A percentile compares a stretch with the other conserved stretches of the same genome.
Conservation (phyloP, 2,888 invertebrate species). For the Isoperla grammatica region DNA sequence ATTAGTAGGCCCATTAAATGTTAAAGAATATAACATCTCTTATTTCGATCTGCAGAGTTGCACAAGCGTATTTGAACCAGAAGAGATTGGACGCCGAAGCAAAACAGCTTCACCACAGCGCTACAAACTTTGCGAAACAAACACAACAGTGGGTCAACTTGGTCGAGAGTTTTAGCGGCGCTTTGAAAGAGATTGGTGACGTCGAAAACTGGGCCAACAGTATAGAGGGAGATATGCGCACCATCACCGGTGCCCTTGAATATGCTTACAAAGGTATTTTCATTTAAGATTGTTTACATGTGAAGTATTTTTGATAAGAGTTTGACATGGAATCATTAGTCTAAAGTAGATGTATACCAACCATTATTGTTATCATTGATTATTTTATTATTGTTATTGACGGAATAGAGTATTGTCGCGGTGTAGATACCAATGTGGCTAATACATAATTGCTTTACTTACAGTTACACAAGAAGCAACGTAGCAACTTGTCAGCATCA, state of each 20-base stretch:
- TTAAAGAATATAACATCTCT: conserved; percentile 23
- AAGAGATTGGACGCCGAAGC: conserved; percentile 97
- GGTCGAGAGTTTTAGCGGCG: conserved; percentile 80
- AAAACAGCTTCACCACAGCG: conserved; percentile 89
- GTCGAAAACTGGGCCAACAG: conserved; percentile 98
- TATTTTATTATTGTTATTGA: too few species aligned
- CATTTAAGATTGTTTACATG: too few species aligned
- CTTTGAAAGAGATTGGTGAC: conserved; percentile 94
- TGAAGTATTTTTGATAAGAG: too few species aligned
- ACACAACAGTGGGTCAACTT: conserved; percentile 95
- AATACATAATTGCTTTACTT: too few species aligned
- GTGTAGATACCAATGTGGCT: too few species aligned
- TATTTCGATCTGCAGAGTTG: conserved; percentile 76
- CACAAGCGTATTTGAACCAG: conserved; percentile 97
- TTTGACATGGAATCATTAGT: too few species aligned
- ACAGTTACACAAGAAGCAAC: too few species aligned
- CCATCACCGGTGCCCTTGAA: conserved; percentile 87
- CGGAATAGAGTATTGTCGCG: too few species aligned
- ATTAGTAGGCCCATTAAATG: too few species aligned
- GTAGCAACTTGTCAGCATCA: too few species aligned
- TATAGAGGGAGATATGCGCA: conserved; percentile 93
- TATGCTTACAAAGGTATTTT: conserved; percentile 73
- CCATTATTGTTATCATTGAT: too few species aligned
- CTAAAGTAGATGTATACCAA: too few species aligned
- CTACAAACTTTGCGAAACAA: conserved; percentile 92